Evolutionary conservation across 2,113 vertebrate species (phyloP), one percentile per base, ranked within the genome.

Genomic region (Hippotragus niger): DNA sequence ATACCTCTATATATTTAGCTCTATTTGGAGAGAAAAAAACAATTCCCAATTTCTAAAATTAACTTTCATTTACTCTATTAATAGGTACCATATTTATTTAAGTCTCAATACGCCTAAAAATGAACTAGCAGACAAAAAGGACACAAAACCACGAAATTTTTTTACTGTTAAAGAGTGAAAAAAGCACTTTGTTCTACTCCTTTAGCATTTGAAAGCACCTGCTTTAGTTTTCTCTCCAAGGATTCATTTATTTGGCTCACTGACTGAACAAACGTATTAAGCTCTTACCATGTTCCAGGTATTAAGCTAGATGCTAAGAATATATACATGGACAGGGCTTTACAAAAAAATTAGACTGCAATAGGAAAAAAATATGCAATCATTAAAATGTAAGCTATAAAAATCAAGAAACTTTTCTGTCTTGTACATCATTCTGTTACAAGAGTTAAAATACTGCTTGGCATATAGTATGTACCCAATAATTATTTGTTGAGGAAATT

Each of bases 31-130:
- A 94, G 36, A 87, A 9, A 27, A 80, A 89, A 91, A 43, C 6
- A 76, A 94, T 78, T 64, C 7, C n/a, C 10, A 97, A 67, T 89
- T 93, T 95, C 86, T 91, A 93, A 92, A 91, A 94, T 86, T 64
- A 96, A 2, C 58, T 97, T 93, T 71, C 50, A 89, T 60, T 91
- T 96, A 76, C n/a, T 94, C 31, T 89, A 67, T 67, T 92, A 94
- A 92, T 76, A 2, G 40, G 80, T 47, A 53, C 8, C 25, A 87
- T 12, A 80, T 33, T 2, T 36, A 95, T 67, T 97, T 94, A 88
- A 85, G 90, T 95, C 33, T 93, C 40, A 67, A 80, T 67, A 92
- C 25, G 88, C 14, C 17, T 84, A 64, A 83, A 83, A 95, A 92
- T 47, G 10, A 93, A 9, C 58, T 53, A 23, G 27, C 12, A 88